A percentile compares a stretch with the other conserved stretches of the same genome.
phyloP scores from a whole-genome alignment of 2,797 vertebrate species.

The Ctenopoma kingsleyae region DNA sequence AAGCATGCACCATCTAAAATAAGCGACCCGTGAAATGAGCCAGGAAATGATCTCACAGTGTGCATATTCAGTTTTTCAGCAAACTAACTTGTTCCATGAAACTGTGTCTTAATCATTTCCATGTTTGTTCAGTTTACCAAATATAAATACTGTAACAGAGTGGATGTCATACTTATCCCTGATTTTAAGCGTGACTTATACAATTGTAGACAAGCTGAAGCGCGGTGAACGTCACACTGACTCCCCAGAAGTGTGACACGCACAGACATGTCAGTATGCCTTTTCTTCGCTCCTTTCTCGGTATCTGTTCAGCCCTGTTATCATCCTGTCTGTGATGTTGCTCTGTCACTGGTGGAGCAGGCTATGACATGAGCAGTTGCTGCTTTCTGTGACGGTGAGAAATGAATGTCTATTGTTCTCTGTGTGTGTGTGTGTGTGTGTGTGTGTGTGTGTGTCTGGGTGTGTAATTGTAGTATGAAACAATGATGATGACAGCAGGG shows the following conservation, averaged over 20 bases:
- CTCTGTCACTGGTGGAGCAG: conserved; percentile 46
- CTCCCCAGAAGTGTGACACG: conserved; percentile 47
- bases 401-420: conserved; percentile 57
- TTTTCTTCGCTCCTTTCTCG: conserved; percentile 18
- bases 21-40: conserved; percentile 64
- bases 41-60: conserved; percentile 69
- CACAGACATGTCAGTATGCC: conserved; percentile 42
- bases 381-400: conserved; percentile 47
- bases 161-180: conserved; percentile 19
- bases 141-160: conserved; percentile 22
- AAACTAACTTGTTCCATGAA: conserved; percentile 42
- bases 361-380: conserved; percentile 39
- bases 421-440: conserved; percentile 9
- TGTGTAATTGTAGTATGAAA: conserved; percentile 33
- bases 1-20: conserved; percentile 44
- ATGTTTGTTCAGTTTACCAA: conserved; percentile 39
- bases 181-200: conserved; percentile 53
- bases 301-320: conserved; percentile 36
- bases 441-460: conserved; percentile 1
- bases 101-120: conserved; percentile 40
- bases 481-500: conserved; percentile 34
- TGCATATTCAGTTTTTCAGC: conserved; percentile 43
- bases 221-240: conserved; percentile 35
- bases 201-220: conserved; percentile 37
- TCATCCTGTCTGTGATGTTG: conserved; percentile 49